Evolutionary conservation across 2,888 invertebrate genomes (phyloP).

Genomic region (Gisinianus flammeolus): DNA sequence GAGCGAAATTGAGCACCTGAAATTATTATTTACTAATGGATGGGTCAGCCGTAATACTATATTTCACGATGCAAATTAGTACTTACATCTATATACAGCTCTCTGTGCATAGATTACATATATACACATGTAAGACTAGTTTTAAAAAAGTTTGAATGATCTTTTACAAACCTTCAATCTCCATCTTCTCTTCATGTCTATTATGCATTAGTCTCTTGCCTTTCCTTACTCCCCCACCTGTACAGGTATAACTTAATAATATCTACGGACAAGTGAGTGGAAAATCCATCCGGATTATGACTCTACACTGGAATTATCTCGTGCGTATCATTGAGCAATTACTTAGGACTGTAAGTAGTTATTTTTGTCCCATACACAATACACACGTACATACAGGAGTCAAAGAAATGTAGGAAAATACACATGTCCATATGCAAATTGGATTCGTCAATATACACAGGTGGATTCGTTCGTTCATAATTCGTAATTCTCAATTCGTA

Average conservation of each 20-base stretch:
- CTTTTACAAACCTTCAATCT: background rate
- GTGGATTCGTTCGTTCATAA: background rate
- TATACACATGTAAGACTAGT: background rate
- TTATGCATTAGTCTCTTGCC: background rate
- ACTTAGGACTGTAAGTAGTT: background rate
- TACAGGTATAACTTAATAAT: no score
- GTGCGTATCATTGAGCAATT: background rate
- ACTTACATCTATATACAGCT: background rate
- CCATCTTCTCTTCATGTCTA: background rate
- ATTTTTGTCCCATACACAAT: background rate
- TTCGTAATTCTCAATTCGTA: background rate
- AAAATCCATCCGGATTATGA: background rate
- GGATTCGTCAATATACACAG: background rate
- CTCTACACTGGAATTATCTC: background rate
- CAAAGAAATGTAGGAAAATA: background rate
- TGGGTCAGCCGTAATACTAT: background rate
- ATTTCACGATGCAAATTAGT: background rate
- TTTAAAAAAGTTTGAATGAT: background rate
- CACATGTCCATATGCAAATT: background rate
- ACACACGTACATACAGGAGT: background rate
- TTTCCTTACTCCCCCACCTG: no score
- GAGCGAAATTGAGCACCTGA: slow-evolving; percentile 8
- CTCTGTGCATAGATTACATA: background rate
- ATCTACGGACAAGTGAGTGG: background rate
- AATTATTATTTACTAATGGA: slow-evolving; percentile 21